Evolutionary conservation across 2,888 invertebrate genomes (phyloP), one percentile per base, ranked within the genome.

Genomic region (Melinaea marsaeus): DNA sequence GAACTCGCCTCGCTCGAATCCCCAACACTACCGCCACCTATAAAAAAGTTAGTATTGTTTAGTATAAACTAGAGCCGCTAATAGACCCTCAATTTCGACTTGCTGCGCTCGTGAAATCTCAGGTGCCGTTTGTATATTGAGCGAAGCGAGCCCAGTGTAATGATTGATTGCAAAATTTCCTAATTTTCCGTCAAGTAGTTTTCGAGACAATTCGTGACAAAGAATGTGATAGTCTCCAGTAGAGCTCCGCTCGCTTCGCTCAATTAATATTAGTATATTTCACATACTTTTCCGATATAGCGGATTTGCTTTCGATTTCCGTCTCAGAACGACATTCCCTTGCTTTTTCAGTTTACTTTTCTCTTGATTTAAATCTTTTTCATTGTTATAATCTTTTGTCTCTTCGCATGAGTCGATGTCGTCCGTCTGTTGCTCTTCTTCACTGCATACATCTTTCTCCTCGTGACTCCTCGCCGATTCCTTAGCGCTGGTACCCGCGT

Each of bases 401-500:
- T 88, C 85, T 51, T 88, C 88, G 66, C 85, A 86, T 1, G 86
- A 85, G 60, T 87, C 87, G 0, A 65, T 57, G 3, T 77, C 79
- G 0, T 77, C 76, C 35, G 78, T 80, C 4, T 69, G 71, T 48
- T 91, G 93, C 64, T 94, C 94, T 61, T 92, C 93, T 75, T 94
- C 94, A 67, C 94, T 94, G 72, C 94, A 94, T 0, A 92, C 93
- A 75, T 95, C 94, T 72, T 94, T 95, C 72, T 94, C 94, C 64
- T 95, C 94, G 70, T 94, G 94, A 61, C 93, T 92, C 69, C 94
- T 92, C 5, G 92, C 92, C 0, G 94, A 94, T 74, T 95, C 95
- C 75, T 95, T 95, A 5, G 94, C 92, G 77, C 94, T 95, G 35
- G 88, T 83, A 58, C 92, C 94, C 0, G 94, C 93, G 76, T 97